phyloP scores from a whole-genome alignment of 1,140 invertebrate species.

The Chrysoperla carnea region DNA sequence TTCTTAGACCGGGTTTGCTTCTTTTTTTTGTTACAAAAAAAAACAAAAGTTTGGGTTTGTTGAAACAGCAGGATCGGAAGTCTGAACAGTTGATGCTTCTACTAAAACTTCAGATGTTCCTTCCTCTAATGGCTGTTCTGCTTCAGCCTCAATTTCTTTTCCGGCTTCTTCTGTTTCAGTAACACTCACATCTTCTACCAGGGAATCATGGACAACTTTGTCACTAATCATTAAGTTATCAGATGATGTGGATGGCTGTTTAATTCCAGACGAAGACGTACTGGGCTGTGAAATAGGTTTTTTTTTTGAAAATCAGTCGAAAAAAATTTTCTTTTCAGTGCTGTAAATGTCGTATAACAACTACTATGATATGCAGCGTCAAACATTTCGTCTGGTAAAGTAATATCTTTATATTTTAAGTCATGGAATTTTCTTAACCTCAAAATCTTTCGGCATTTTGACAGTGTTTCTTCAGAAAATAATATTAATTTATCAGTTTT shows the following conservation, averaged over 20 bases:
- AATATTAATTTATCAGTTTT: too few species aligned
- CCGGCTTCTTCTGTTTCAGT: conserved; percentile 6
- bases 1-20: conserved; percentile 4
- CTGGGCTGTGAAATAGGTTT: conserved; percentile 6
- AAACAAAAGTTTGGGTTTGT: conserved; percentile 8
- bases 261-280: conserved; percentile 5
- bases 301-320: conserved; percentile 8
- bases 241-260: conserved; percentile 7
- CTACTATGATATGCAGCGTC: conserved; percentile 8
- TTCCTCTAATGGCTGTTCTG: conserved; percentile 9
- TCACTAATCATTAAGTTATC: conserved; percentile 6
- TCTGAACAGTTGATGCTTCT: conserved; percentile 8
- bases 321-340: conserved; percentile 8
- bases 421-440: too few species aligned
- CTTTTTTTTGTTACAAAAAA: conserved; percentile 7
- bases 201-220: conserved; percentile 6
- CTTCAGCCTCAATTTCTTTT: conserved; percentile 9
- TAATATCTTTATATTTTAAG: too few species aligned
- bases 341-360: conserved; percentile 8
- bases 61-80: conserved; percentile 8
- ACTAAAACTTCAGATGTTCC: conserved; percentile 5
- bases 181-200: conserved; percentile 8
- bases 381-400: neutral
- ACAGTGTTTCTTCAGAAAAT: too few species aligned
- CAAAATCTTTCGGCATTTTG: too few species aligned